Evolutionary conservation across 1,140 invertebrate genomes (phyloP).

Genomic region (Sitodiplosis mosellana): DNA sequence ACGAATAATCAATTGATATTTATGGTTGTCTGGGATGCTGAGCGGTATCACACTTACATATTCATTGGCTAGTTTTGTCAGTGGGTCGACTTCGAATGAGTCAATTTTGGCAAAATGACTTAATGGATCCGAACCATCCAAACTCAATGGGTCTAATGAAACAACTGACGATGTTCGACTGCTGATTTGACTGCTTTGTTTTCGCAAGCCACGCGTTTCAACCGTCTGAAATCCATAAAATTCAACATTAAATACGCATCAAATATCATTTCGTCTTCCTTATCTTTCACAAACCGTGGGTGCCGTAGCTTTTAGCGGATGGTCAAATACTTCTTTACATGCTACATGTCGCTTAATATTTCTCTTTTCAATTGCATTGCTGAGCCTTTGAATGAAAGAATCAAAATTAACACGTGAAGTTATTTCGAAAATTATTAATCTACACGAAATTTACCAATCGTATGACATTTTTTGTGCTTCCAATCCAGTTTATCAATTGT

Average conservation of each 20-base stretch:
- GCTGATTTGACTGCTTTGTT: slow-evolving; percentile 1
- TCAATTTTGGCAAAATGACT: slow-evolving; percentile 47
- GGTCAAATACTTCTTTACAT: slow-evolving; percentile 6
- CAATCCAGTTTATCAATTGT: no score
- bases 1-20: not conserved
- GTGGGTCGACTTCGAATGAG: slow-evolving; percentile 29
- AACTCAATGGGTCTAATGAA: slow-evolving; percentile 33
- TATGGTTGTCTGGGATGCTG: slow-evolving; percentile 3
- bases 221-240: slow-evolving; percentile 6
- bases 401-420: no score
- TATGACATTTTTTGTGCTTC: no score
- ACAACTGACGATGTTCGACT: slow-evolving; percentile 6
- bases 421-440: no score
- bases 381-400: no score
- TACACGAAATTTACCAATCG: no score
- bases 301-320: slow-evolving; percentile 14
- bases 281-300: slow-evolving; percentile 4
- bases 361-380: no score
- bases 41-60: slow-evolving; percentile 25
- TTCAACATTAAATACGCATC: not conserved
- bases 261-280: slow-evolving; percentile 1
- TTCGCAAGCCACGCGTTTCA: slow-evolving; percentile 10
- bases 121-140: slow-evolving; percentile 57
- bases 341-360: not conserved
- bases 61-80: slow-evolving; percentile 41